Percentiles rank a stretch among this genome's conserved stretches.
Conservation (phyloP, 2,888 invertebrate genomes). For the Agonopterix heracliana region DNA sequence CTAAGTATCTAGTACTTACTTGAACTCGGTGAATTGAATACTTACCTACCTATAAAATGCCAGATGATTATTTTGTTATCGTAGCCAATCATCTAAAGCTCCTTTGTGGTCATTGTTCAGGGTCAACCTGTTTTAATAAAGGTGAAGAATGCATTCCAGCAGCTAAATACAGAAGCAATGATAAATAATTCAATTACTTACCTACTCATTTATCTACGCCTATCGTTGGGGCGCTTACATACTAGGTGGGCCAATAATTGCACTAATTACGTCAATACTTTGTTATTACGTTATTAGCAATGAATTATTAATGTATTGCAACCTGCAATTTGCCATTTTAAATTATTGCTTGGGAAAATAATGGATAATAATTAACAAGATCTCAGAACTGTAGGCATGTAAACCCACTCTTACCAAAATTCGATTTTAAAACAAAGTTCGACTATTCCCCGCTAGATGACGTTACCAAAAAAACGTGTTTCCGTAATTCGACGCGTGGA, state of each 20-base stretch:
- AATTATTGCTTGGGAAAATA: too few species aligned
- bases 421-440: constrained; percentile 25
- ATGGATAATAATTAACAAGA: too few species aligned
- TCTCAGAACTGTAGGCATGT: too few species aligned
- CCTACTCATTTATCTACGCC: background rate
- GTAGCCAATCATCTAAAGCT: constrained; percentile 18
- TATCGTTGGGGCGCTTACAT: constrained; percentile 24
- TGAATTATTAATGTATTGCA: constrained; percentile 38
- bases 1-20: too few species aligned
- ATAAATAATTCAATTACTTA: constrained; percentile 63
- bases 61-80: background rate
- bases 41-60: too few species aligned
- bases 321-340: too few species aligned
- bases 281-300: constrained; percentile 51
- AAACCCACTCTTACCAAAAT: background rate
- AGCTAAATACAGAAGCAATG: constrained; percentile 41
- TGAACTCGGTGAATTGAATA: too few species aligned
- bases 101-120: constrained; percentile 51
- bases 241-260: constrained; percentile 70
- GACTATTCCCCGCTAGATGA: constrained; percentile 51
- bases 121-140: constrained; percentile 40
- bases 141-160: constrained; percentile 44
- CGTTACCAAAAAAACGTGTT: constrained; percentile 27
- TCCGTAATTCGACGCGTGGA: constrained; percentile 25
- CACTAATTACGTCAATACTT: constrained; percentile 68